phyloP scores from a whole-genome alignment of 2,888 invertebrate species.

The Mesorhabditis belari region DNA sequence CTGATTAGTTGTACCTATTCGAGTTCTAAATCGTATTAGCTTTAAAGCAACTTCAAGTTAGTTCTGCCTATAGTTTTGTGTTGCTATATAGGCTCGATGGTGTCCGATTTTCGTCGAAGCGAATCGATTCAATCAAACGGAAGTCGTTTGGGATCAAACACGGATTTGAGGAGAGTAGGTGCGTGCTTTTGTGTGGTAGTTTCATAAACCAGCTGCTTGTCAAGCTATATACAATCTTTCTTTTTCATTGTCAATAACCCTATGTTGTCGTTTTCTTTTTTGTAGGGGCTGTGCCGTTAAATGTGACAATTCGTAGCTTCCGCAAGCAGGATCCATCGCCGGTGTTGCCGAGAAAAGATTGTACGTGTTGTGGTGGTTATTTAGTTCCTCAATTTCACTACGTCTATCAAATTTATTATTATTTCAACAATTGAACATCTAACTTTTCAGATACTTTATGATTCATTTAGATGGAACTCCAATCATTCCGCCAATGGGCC shows the following conservation, averaged over 20 bases:
- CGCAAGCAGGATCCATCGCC: conserved; percentile 42
- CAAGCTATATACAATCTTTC: too few relatives aligned
- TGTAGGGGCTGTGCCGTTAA: conserved; percentile 17
- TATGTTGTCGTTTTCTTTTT: conserved; percentile 37
- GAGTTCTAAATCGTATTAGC: too few relatives aligned
- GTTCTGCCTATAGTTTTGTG: too few relatives aligned
- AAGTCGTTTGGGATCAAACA: too few relatives aligned
- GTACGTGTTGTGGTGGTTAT: conserved; percentile 19
- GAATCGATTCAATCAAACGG: too few relatives aligned
- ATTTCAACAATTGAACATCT: background rate
- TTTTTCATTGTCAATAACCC: conserved; percentile 16
- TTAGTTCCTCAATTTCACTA: too few relatives aligned
- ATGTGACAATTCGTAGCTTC: conserved; percentile 32
- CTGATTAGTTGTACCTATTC: too few relatives aligned
- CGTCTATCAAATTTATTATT: conserved; percentile 2
- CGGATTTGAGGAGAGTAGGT: conserved; percentile 20
- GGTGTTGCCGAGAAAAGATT: conserved; percentile 38
- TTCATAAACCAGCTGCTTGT: too few relatives aligned
- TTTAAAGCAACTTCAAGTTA: too few relatives aligned
- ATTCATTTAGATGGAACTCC: conserved; percentile 29
- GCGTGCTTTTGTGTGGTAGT: too few relatives aligned
- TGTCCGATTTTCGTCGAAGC: too few relatives aligned
- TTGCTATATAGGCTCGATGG: too few relatives aligned
- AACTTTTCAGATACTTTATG: background rate
- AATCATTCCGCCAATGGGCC: conserved; percentile 27